Conservation (phyloP, 2,113 vertebrate species). For the Xenopus laevis region DNA sequence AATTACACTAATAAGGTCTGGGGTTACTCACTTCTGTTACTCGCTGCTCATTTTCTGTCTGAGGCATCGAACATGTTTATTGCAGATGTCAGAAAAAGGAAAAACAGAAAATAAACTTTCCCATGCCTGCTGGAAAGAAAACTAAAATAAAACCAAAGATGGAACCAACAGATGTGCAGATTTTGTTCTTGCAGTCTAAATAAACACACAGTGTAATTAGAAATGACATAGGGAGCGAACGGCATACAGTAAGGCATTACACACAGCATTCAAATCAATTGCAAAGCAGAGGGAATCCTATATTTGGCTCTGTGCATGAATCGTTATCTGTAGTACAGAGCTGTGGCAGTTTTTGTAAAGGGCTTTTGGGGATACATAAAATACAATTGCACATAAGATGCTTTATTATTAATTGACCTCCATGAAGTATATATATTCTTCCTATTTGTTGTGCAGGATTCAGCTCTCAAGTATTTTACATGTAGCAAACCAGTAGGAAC, state of each 20-base stretch:
- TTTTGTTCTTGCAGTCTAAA: constrained; percentile 20
- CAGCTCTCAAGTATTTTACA: too few species aligned
- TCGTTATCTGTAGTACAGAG: background rate
- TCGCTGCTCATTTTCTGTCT: constrained; percentile 51
- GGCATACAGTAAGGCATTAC: background rate
- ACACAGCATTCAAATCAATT: background rate
- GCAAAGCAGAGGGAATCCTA: background rate
- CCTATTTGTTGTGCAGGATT: too few species aligned
- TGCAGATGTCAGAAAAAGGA: constrained; percentile 47
- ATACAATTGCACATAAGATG: background rate
- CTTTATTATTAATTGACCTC: background rate
- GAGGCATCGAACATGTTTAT: constrained; percentile 51
- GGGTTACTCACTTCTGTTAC: constrained; percentile 51
- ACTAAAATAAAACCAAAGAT: constrained; percentile 34
- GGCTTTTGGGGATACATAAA: background rate
- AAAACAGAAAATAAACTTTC: constrained; percentile 48
- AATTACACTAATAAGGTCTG: constrained; percentile 53
- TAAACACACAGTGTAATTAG: constrained; percentile 16
- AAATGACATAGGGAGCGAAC: background rate
- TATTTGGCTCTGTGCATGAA: too few species aligned
- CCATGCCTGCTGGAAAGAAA: constrained; percentile 33
- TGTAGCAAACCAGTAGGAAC: too few species aligned
- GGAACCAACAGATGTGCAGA: constrained; percentile 44
- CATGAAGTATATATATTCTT: too few species aligned
- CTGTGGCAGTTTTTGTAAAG: background rate